Conservation (phyloP, 2,797 vertebrate genomes). For the Gymnothorax javanicus region DNA sequence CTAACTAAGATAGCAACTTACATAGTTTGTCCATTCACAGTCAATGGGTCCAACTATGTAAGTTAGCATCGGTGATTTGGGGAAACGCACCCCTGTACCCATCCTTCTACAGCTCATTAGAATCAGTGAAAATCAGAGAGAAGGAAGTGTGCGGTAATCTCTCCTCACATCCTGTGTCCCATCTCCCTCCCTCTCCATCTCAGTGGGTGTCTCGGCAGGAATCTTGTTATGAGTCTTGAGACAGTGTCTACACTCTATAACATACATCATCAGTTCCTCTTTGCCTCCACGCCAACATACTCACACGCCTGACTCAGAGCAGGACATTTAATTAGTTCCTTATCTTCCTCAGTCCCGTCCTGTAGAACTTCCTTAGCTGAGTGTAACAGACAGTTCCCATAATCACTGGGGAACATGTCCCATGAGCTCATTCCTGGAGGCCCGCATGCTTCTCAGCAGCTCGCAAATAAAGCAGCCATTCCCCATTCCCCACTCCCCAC, state of each 20-base stretch:
- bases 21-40: too few species aligned
- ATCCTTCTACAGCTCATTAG: background rate
- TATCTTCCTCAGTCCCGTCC: slow-evolving; percentile 3
- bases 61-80: too few species aligned
- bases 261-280: background rate
- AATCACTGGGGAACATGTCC: background rate
- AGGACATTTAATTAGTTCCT: slow-evolving; percentile 24
- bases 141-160: background rate
- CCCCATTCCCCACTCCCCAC: background rate
- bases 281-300: background rate
- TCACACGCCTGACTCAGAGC: background rate
- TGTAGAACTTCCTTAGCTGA: background rate
- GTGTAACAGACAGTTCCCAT: slow-evolving; percentile 43
- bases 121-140: background rate
- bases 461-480: slow-evolving; percentile 6
- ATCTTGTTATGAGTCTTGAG: background rate
- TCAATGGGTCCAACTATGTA: too few species aligned
- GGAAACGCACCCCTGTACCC: background rate
- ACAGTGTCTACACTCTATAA: background rate
- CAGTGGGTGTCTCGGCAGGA: background rate
- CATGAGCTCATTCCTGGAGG: slow-evolving; percentile 2
- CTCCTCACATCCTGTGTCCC: background rate
- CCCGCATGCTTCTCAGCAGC: background rate
- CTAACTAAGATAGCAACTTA: too few species aligned
- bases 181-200: background rate